A percentile compares a stretch with the other conserved stretches of the same genome.
Evolutionary conservation across 2,888 invertebrate genomes (phyloP).

Genomic region (Theodoxus fluviatilis): DNA sequence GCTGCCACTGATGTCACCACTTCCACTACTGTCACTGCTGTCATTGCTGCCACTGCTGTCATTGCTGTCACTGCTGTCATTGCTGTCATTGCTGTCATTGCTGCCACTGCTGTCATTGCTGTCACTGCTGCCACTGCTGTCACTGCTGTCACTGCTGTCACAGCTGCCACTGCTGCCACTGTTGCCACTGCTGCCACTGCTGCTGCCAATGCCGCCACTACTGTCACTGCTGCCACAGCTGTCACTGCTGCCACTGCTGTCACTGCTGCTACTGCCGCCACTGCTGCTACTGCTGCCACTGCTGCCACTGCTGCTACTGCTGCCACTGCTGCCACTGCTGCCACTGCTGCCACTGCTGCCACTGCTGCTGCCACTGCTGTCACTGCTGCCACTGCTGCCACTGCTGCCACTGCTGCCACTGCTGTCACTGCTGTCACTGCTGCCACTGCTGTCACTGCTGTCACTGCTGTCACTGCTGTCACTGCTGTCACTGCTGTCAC

Average conservation of each 20-base stretch:
- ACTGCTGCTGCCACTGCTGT: slow-evolving; percentile 18
- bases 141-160: too few species aligned
- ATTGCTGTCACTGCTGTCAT: too few species aligned
- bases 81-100: too few species aligned
- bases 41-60: too few species aligned
- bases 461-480: background rate
- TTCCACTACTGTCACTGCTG: too few species aligned
- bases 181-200: slow-evolving; percentile 20
- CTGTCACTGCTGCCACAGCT: too few species aligned
- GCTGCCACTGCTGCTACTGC: slow-evolving; percentile 18
- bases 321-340: slow-evolving; percentile 19
- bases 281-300: slow-evolving; percentile 19
- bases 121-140: too few species aligned
- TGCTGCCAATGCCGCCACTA: slow-evolving; percentile 23
- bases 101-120: too few species aligned
- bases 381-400: slow-evolving; percentile 7
- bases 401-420: slow-evolving; percentile 5
- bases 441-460: slow-evolving; percentile 11
- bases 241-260: too few species aligned
- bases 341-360: slow-evolving; percentile 17
- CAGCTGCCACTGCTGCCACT: too few species aligned
- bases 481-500: slow-evolving; percentile 19
- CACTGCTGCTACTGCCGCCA: slow-evolving; percentile 22
- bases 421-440: slow-evolving; percentile 4
- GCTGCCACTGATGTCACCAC: too few species aligned